Conservation (phyloP, 2,797 vertebrate species). For the Danio kyathit region DNA sequence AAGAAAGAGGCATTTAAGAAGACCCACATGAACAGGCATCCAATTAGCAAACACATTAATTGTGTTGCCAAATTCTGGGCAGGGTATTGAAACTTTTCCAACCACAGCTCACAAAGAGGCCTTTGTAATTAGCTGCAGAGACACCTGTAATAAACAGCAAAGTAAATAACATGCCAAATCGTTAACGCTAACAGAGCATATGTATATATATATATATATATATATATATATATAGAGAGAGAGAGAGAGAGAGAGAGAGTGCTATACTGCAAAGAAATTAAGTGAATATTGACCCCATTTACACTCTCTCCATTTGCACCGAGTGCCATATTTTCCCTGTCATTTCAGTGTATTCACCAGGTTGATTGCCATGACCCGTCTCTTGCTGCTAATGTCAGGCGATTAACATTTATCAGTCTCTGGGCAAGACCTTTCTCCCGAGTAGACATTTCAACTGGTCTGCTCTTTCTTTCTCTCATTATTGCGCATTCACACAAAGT, state of each 20-base stretch:
- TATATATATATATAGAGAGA: too few species aligned
- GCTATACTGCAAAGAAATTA: conserved; percentile 20
- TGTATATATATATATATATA: neutral
- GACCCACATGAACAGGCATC: conserved; percentile 34
- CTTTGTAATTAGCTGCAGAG: conserved; percentile 38
- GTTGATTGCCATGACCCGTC: conserved; percentile 61
- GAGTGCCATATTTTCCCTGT: conserved; percentile 51
- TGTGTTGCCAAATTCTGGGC: conserved; percentile 20
- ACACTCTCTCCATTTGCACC: conserved; percentile 27
- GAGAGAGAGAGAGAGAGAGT: conserved; percentile 23
- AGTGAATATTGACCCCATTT: conserved; percentile 40
- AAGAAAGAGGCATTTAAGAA: conserved; percentile 46
- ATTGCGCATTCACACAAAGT: conserved; percentile 48
- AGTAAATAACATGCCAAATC: neutral
- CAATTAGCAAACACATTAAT: conserved; percentile 47
- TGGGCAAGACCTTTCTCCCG: conserved; percentile 74
- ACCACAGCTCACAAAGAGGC: conserved; percentile 1
- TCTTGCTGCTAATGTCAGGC: conserved; percentile 74
- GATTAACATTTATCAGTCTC: conserved; percentile 85
- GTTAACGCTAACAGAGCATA: conserved; percentile 6
- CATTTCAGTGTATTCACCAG: conserved; percentile 48
- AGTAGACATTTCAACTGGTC: conserved; percentile 69
- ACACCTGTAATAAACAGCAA: conserved; percentile 24
- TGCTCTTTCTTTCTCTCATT: conserved; percentile 73
- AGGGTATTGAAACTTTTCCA: conserved; percentile 18